phyloP scores from a whole-genome alignment of 1,140 invertebrate species.

The Branchinecta lynchi region DNA sequence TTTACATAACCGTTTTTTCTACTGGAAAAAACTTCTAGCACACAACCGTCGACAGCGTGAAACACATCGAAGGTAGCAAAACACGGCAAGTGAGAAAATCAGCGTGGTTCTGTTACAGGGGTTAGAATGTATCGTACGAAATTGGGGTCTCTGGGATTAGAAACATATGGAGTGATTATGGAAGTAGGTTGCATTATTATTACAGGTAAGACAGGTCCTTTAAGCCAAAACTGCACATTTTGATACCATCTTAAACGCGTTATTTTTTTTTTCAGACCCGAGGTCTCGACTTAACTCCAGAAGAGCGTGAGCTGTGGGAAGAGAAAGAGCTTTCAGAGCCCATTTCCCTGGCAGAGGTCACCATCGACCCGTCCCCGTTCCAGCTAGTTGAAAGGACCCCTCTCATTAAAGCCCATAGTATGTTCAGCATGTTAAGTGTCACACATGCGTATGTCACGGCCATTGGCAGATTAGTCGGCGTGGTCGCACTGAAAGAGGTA shows the following conservation, averaged over 20 bases:
- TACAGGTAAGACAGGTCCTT: too few relatives aligned
- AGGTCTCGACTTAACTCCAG: conserved; percentile 80
- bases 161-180: too few relatives aligned
- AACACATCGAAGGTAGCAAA: too few relatives aligned
- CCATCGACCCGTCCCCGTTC: conserved; percentile 94
- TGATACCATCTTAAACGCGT: background rate
- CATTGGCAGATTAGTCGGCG: conserved; percentile 83
- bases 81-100: too few relatives aligned
- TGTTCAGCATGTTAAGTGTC: conserved; percentile 92
- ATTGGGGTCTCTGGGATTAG: too few relatives aligned
- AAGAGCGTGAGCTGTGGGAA: conserved; percentile 82
- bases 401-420: conserved; percentile 87
- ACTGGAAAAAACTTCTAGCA: too few relatives aligned
- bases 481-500: conserved; percentile 90
- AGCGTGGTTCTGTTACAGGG: too few relatives aligned
- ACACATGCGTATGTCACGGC: conserved; percentile 96
- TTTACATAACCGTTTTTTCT: too few relatives aligned
- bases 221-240: too few relatives aligned
- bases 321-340: conserved; percentile 60
- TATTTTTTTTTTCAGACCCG: conserved; percentile 26
- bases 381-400: conserved; percentile 92
- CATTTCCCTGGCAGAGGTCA: conserved; percentile 70
- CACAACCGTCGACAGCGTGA: too few relatives aligned
- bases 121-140: too few relatives aligned
- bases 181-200: too few relatives aligned